Evolutionary conservation across 2,888 invertebrate genomes (phyloP).

Genomic region (Platerodrilus igneus): DNA sequence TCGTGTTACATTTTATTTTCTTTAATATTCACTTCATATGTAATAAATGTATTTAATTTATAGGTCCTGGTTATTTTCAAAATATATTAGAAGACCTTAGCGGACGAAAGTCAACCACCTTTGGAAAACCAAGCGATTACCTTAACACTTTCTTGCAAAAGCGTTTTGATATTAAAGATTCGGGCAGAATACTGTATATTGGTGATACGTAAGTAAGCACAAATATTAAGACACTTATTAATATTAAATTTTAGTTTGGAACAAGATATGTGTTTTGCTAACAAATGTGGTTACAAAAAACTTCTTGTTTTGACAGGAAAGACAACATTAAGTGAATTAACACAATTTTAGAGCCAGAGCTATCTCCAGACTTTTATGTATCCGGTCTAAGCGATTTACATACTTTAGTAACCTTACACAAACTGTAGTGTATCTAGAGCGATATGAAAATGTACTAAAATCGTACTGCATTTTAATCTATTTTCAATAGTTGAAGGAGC

Average conservation of each 20-base stretch:
- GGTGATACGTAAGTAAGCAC: slow-evolving; percentile 8
- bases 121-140: slow-evolving; percentile 4
- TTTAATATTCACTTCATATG: no score
- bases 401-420: no score
- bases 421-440: no score
- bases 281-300: slow-evolving; percentile 64
- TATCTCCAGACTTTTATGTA: slow-evolving; percentile 51
- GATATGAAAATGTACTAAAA: no score
- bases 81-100: neutral
- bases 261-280: slow-evolving; percentile 74
- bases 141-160: neutral
- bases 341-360: slow-evolving; percentile 45
- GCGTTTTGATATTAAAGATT: slow-evolving; percentile 2
- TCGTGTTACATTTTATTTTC: no score
- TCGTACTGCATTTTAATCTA: no score
- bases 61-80: slow-evolving; percentile 8
- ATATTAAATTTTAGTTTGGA: slow-evolving; percentile 56
- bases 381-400: slow-evolving; percentile 29
- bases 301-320: slow-evolving; percentile 67
- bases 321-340: slow-evolving; percentile 23
- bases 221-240: no score
- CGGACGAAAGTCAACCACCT: neutral
- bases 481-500: no score
- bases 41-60: neutral
- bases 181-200: slow-evolving; percentile 3